Evolutionary conservation across 92 coral and sea anemone genomes (phyloP).

Genomic region (Meandrina meandrites): DNA sequence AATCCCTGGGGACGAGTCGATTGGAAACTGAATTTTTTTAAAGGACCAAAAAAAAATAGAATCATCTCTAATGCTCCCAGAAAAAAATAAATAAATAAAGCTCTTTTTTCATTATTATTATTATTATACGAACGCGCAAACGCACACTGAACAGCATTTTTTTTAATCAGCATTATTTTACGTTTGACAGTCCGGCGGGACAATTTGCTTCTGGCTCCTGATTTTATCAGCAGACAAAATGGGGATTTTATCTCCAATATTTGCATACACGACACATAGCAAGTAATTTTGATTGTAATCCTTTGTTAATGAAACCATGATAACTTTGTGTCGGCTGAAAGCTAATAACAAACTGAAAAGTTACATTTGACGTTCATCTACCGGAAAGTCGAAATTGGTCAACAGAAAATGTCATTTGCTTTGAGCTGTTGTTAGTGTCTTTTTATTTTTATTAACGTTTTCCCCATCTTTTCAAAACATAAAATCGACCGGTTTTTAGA

Average conservation of each 20-base stretch:
- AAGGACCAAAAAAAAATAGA: too few relatives aligned
- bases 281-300: slow-evolving; percentile 43
- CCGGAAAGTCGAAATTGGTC: slow-evolving; percentile 18
- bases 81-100: too few relatives aligned
- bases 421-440: background rate
- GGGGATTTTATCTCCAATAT: slow-evolving; percentile 29
- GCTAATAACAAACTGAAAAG: slow-evolving; percentile 31
- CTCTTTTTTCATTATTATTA: too few relatives aligned
- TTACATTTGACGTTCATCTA: slow-evolving; percentile 10
- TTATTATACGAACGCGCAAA: background rate
- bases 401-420: slow-evolving; percentile 6
- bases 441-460: slow-evolving; percentile 3
- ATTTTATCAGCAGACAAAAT: slow-evolving; percentile 28
- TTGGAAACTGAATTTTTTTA: too few relatives aligned
- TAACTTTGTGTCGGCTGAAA: slow-evolving; percentile 24
- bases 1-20: too few relatives aligned
- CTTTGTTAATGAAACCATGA: slow-evolving; percentile 30
- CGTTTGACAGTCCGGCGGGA: background rate
- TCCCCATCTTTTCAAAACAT: background rate
- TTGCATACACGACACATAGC: slow-evolving; percentile 20
- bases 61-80: too few relatives aligned
- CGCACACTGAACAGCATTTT: background rate
- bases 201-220: slow-evolving; percentile 18
- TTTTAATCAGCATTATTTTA: background rate
- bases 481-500: slow-evolving; percentile 13